Base-by-base conservation (phyloP, 1,140 invertebrate species). In the Macrocentrus cingulum region DNA sequence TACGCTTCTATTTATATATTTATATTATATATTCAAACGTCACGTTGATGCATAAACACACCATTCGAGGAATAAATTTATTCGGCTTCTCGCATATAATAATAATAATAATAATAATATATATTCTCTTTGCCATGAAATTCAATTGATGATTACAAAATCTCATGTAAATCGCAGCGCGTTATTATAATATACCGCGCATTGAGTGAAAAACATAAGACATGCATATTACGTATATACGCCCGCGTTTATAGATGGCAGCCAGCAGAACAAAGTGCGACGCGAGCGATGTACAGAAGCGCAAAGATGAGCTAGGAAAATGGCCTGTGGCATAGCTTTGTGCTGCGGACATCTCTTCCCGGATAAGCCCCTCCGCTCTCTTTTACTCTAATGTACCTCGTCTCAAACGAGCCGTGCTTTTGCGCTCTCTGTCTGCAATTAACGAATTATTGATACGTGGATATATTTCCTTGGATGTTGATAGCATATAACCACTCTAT, bases 321-420 rank as follows among this genome's bases (percentile, higher is more conserved):
- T 51, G 49, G 49, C 49, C 49, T 36, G 49, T 51, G 49, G 49
- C 49, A 20, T 51, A 19, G 49, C 49, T 51, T 51, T 51, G 49
- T 51, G 49, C 49, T 51, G 37, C 49, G 32, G 49, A 37, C 49
- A 34, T 29, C 29, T 51, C 25, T 51, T 18, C 36, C 23, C 11
- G 2, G 15, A n/a, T 18, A 29, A 13, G n/a, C 23, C 13, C 22
- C 8, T 7, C 11, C 6, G 13, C 19, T 48, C 22, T 39, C 36
- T 39, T 48, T 48, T 23, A 16, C 19, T 48, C n/a, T 48, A 20
- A 51, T 51, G 15, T 37, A 51, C 49, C 25, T 51, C 49, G 37
- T 20, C 49, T 51, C 49, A 51, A 51, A 51, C 32, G 32, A 51
- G 18, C 32, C 49, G 13, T 36, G 32, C 32, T 51, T 51, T 34